Conservation (phyloP, 1,140 invertebrate species). For the Rhynchophorus ferrugineus region DNA sequence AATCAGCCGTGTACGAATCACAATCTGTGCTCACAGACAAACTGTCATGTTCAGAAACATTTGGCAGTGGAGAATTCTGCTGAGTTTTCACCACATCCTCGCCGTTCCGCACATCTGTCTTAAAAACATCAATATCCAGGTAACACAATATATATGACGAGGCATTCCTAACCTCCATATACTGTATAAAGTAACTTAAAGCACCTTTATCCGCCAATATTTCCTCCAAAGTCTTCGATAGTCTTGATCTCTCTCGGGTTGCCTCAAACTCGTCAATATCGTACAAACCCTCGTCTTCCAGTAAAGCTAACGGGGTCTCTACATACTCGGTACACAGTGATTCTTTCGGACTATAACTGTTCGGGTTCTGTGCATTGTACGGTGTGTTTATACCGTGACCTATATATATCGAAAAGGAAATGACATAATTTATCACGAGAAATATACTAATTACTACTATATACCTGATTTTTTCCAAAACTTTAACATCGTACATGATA, state of each 20-base stretch:
- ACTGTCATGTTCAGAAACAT: constrained; percentile 37
- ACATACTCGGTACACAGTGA: not conserved
- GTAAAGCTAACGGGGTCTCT: constrained; percentile 19
- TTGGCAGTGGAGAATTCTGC: constrained; percentile 19
- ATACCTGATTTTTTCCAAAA: constrained; percentile 36
- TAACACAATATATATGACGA: constrained; percentile 59
- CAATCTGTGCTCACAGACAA: constrained; percentile 40
- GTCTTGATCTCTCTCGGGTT: constrained; percentile 41
- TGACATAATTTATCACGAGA: no score
- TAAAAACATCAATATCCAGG: constrained; percentile 64
- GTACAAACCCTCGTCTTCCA: constrained; percentile 36
- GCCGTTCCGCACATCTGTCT: constrained; percentile 23
- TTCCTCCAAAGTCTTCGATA: constrained; percentile 57
- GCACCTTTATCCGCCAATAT: constrained; percentile 61
- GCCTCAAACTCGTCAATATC: constrained; percentile 29
- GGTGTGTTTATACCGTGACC: not conserved
- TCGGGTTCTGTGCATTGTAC: constrained; percentile 4
- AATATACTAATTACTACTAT: no score
- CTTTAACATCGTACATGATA: constrained; percentile 37
- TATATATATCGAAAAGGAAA: no score
- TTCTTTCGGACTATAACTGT: constrained; percentile 1
- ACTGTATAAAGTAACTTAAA: constrained; percentile 66
- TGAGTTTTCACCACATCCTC: constrained; percentile 11
- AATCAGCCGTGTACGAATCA: constrained; percentile 39
- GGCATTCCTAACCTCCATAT: constrained; percentile 54